phyloP scores from a whole-genome alignment of 1,140 invertebrate genomes.

The Gryllus bimaculatus region DNA sequence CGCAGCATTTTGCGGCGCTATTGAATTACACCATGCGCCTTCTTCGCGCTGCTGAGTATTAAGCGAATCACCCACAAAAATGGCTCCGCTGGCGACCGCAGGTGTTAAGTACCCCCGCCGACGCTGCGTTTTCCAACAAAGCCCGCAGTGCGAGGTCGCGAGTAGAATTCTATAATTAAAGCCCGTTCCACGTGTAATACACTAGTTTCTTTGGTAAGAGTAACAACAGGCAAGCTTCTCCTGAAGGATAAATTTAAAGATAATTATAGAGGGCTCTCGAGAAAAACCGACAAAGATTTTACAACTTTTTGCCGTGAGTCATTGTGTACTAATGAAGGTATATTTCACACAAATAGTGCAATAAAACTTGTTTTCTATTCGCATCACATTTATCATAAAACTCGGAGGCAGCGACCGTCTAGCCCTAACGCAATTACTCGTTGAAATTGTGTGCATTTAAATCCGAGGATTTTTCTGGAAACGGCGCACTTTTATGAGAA shows the following conservation, averaged over 20 bases:
- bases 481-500: background rate
- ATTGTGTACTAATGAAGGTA: constrained; percentile 1
- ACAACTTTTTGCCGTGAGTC: background rate
- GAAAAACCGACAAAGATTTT: constrained; percentile 5
- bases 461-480: background rate
- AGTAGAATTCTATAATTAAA: background rate
- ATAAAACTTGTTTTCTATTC: background rate
- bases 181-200: background rate
- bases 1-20: too few relatives aligned
- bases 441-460: background rate
- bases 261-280: background rate
- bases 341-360: constrained; percentile 1
- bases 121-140: too few relatives aligned
- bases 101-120: too few relatives aligned
- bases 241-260: background rate
- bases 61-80: too few relatives aligned
- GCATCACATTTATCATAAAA: background rate
- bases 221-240: background rate
- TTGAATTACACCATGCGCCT: too few relatives aligned
- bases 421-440: background rate
- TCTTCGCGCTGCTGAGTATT: too few relatives aligned
- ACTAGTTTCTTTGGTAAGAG: background rate
- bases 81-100: too few relatives aligned
- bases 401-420: background rate
- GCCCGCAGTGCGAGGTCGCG: too few relatives aligned